phyloP scores from a whole-genome alignment of 1,140 invertebrate species.

The Heliconius congener region DNA sequence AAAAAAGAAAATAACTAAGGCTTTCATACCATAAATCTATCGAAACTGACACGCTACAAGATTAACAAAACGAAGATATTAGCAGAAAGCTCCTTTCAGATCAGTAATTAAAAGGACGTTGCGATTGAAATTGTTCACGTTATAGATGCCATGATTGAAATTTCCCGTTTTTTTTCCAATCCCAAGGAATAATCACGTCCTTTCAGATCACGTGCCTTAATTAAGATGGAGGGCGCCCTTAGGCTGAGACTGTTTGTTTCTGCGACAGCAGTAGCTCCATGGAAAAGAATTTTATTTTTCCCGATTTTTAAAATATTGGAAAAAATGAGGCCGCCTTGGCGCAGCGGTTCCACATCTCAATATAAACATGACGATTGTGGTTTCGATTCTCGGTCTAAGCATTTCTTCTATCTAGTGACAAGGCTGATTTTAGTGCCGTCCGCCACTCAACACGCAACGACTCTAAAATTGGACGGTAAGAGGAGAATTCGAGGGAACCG shows the following conservation, averaged over 20 bases:
- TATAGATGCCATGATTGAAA: slow-evolving; percentile 50
- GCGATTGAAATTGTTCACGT: slow-evolving; percentile 48
- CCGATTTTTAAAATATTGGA: background rate
- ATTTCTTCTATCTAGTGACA: no score
- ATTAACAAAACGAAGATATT: slow-evolving; percentile 14
- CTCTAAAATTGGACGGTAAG: no score
- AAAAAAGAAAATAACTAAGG: no score
- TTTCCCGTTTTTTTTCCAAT: slow-evolving; percentile 39
- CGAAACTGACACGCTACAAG: background rate
- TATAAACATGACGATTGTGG: no score
- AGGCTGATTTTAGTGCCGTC: no score
- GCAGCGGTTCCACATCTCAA: no score
- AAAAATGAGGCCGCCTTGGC: no score
- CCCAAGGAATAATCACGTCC: slow-evolving; percentile 52
- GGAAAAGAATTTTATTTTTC: background rate
- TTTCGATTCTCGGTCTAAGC: no score
- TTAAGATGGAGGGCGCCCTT: slow-evolving; percentile 43
- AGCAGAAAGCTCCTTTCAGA: slow-evolving; percentile 16
- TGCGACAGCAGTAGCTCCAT: slow-evolving; percentile 12
- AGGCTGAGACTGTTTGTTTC: slow-evolving; percentile 7
- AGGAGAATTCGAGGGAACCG: no score
- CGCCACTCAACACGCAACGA: no score
- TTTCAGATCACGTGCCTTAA: slow-evolving; percentile 48
- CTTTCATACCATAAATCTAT: background rate
- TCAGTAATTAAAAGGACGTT: slow-evolving; percentile 31